Percentiles rank a stretch among this genome's conserved stretches.
Evolutionary conservation across 1,140 invertebrate genomes (phyloP).

Genomic region (Aphis gossypii): DNA sequence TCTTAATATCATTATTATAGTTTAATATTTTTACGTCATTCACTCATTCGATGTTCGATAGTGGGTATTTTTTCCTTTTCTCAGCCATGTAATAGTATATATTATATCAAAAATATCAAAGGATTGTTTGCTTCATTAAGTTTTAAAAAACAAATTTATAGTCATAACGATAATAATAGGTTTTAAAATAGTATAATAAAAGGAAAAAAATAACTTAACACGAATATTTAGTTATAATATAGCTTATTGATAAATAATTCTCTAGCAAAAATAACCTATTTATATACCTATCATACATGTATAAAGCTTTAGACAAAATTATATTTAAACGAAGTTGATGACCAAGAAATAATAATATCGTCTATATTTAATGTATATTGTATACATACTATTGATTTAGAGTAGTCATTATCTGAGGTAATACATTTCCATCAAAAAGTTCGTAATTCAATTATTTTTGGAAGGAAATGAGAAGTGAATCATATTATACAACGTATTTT

Average conservation of each 20-base stretch:
- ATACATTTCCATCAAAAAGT: neutral
- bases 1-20: neutral
- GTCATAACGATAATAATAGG: neutral
- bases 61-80: neutral
- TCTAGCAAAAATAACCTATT: neutral
- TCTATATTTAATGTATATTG: neutral
- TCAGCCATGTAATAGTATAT: too few relatives aligned
- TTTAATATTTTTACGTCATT: neutral
- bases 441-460: neutral
- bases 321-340: neutral
- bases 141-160: neutral
- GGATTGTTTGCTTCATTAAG: neutral
- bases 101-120: neutral
- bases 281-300: neutral
- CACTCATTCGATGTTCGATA: neutral
- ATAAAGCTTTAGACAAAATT: neutral
- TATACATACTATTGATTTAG: neutral
- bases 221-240: neutral
- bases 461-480: neutral
- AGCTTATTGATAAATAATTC: neutral
- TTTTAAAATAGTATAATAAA: neutral
- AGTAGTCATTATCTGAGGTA: neutral
- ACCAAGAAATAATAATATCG: neutral
- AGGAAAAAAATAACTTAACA: neutral
- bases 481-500: slow-evolving; percentile 5